These are phyloP conservation scores for Aporophyla lueneburgensis DNA, from an alignment of 2,888 invertebrate genomes.

Conservation along the genomic window DNA sequence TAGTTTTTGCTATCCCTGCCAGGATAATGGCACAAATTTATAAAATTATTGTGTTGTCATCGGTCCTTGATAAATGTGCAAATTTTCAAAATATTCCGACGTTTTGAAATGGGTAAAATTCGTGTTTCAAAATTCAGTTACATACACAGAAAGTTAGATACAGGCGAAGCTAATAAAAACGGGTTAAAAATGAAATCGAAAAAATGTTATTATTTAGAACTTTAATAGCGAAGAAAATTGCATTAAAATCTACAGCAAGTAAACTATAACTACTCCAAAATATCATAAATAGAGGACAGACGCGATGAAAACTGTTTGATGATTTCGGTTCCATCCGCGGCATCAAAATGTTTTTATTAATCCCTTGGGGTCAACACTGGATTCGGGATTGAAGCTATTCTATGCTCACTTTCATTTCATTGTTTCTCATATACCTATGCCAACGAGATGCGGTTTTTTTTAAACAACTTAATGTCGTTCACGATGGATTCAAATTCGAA, in stretches of 20 bases:
- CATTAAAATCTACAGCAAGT: neutral
- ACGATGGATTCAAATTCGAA: too few species aligned
- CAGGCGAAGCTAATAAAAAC: too few species aligned
- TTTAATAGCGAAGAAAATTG: neutral
- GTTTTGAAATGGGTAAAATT: too few species aligned
- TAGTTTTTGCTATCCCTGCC: too few species aligned
- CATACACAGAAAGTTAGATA: too few species aligned
- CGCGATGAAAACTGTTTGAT: slow-evolving; percentile 26
- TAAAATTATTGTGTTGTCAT: too few species aligned
- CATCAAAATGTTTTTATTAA: slow-evolving; percentile 25
- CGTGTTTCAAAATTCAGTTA: too few species aligned
- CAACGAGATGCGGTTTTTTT: too few species aligned
- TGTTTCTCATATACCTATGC: neutral
- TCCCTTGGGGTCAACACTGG: slow-evolving; percentile 8
- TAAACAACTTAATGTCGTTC: too few species aligned
- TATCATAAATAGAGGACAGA: neutral
- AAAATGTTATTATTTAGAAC: neutral
- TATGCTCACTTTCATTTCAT: neutral
- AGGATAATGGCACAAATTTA: too few species aligned
- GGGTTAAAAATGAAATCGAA: neutral
- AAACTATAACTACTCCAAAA: neutral
- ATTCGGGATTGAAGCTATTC: slow-evolving; percentile 9
- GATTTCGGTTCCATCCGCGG: neutral
- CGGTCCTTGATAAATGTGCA: too few species aligned
- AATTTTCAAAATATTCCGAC: too few species aligned